Conservation (phyloP, 2,797 vertebrate genomes). For the Alectoris magna region DNA sequence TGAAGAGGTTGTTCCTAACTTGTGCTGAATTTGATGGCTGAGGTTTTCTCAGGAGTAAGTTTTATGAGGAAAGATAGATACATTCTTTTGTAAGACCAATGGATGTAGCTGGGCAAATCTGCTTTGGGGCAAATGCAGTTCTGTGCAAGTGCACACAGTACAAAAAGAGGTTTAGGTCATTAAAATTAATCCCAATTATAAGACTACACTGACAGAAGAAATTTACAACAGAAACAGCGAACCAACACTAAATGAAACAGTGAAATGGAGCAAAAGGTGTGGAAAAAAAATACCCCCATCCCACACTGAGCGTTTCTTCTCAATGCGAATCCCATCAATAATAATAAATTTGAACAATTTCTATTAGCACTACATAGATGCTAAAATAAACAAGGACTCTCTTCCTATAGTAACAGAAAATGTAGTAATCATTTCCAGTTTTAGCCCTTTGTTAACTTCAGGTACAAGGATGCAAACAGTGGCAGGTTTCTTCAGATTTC, state of each 20-base stretch:
- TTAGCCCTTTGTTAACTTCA: background rate
- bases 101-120: background rate
- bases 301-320: background rate
- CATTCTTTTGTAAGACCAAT: background rate
- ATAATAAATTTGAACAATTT: background rate
- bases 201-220: background rate
- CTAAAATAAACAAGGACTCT: background rate
- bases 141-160: background rate
- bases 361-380: background rate
- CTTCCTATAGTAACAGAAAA: background rate
- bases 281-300: background rate
- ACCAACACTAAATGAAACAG: background rate
- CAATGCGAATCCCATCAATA: background rate
- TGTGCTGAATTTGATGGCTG: background rate
- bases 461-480: rapidly evolving
- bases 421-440: background rate
- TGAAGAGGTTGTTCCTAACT: background rate
- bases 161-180: background rate
- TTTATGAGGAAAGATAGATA: background rate
- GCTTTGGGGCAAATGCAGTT: background rate
- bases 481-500: background rate
- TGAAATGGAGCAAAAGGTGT: background rate
- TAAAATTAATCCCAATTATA: background rate
- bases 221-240: background rate
- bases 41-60: background rate